phyloP scores from a whole-genome alignment of 2,888 invertebrate species.

The Anorthoa munda region DNA sequence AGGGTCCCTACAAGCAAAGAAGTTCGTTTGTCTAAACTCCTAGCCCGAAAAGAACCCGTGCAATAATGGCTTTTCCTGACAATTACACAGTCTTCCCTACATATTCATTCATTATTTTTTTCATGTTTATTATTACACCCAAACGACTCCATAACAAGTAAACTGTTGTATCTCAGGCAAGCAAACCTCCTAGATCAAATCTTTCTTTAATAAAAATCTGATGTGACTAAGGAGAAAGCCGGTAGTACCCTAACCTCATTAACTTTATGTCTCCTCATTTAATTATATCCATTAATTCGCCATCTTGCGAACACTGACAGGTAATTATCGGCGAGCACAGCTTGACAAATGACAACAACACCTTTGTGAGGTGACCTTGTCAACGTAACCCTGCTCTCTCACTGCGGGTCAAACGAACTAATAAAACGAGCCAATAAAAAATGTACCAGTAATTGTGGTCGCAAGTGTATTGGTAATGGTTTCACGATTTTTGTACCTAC shows the following conservation, averaged over 20 bases:
- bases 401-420: slow-evolving; percentile 54
- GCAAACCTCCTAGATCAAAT: neutral
- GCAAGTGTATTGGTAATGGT: slow-evolving; percentile 52
- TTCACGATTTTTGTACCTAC: slow-evolving; percentile 30
- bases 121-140: no score
- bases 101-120: no score
- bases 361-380: slow-evolving; percentile 72
- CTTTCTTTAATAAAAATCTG: slow-evolving; percentile 1
- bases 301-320: slow-evolving; percentile 69
- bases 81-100: no score
- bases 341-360: slow-evolving; percentile 73
- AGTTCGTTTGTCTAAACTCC: no score
- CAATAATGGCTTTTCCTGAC: no score
- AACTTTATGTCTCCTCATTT: slow-evolving; percentile 54
- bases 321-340: slow-evolving; percentile 67
- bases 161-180: neutral
- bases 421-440: slow-evolving; percentile 51
- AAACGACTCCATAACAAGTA: neutral
- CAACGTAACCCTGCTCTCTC: slow-evolving; percentile 64
- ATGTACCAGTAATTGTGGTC: slow-evolving; percentile 39
- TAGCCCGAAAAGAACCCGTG: no score
- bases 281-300: slow-evolving; percentile 70
- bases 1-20: no score
- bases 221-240: slow-evolving; percentile 46
- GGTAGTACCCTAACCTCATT: slow-evolving; percentile 45